phyloP scores from a whole-genome alignment of 1,140 invertebrate genomes.

The Whitmania pigra region DNA sequence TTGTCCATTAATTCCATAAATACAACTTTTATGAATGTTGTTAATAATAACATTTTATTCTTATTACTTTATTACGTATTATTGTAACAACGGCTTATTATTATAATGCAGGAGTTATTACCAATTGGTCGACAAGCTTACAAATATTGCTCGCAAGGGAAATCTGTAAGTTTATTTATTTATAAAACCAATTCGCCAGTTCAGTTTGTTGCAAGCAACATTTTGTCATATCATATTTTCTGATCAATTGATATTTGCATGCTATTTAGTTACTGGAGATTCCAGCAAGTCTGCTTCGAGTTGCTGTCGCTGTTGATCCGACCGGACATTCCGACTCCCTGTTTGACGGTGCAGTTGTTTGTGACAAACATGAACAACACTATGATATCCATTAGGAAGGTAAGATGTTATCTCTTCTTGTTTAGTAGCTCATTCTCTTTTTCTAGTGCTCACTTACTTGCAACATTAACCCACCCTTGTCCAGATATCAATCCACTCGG shows the following conservation, averaged over 20 bases:
- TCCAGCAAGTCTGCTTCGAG: slow-evolving; percentile 56
- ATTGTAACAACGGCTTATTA: too few relatives aligned
- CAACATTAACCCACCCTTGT: slow-evolving; percentile 60
- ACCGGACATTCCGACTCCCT: slow-evolving; percentile 54
- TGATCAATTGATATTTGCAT: slow-evolving; percentile 40
- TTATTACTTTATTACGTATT: too few relatives aligned
- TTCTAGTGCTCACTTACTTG: slow-evolving; percentile 42
- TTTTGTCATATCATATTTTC: not conserved
- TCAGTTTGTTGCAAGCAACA: not conserved
- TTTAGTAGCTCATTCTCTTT: slow-evolving; percentile 25
- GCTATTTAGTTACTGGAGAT: slow-evolving; percentile 36
- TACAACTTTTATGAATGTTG: too few relatives aligned
- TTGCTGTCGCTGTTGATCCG: slow-evolving; percentile 60
- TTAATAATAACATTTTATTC: not conserved
- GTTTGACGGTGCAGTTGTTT: slow-evolving; percentile 54
- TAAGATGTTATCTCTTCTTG: slow-evolving; percentile 27
- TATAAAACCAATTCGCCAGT: slow-evolving; percentile 18
- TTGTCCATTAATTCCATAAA: too few relatives aligned
- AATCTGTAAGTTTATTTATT: slow-evolving; percentile 52
- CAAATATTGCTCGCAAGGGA: slow-evolving; percentile 51
- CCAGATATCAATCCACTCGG: slow-evolving; percentile 56
- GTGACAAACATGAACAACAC: slow-evolving; percentile 59
- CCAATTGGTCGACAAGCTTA: slow-evolving; percentile 51
- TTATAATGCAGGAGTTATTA: slow-evolving; percentile 45
- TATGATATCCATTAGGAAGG: slow-evolving; percentile 59